Evolutionary conservation across 1,140 invertebrate genomes (phyloP).

Genomic region (Procambarus virginalis): DNA sequence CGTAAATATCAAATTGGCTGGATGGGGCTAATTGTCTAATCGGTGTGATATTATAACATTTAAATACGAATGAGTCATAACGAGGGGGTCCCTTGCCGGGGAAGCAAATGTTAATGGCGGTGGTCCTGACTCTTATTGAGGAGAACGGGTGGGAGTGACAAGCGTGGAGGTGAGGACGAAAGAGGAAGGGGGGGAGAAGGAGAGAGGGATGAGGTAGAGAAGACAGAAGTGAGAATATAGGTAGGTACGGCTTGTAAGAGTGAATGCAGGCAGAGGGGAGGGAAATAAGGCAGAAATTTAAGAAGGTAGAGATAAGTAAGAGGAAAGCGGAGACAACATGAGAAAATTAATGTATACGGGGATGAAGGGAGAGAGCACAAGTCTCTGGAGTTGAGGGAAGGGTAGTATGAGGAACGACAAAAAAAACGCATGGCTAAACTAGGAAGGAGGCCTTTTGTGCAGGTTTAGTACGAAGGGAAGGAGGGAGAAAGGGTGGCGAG

Average conservation of each 20-base stretch:
- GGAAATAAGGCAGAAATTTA: background rate
- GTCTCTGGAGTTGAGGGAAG: background rate
- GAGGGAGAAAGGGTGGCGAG: too few species aligned
- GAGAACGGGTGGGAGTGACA: background rate
- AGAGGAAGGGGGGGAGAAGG: too few species aligned
- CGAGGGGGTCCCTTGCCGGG: conserved; percentile 11
- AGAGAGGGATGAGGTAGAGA: background rate
- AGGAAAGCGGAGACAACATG: background rate
- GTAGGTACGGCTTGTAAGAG: background rate
- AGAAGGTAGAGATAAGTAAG: background rate
- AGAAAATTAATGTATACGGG: background rate
- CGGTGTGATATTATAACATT: conserved; percentile 54
- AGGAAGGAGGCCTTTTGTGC: too few species aligned
- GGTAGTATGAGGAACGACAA: background rate
- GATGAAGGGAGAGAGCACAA: too few species aligned
- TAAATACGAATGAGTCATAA: conserved; percentile 51
- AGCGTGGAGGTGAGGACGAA: background rate
- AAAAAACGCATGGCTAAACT: background rate
- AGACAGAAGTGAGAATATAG: background rate
- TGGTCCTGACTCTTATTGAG: background rate
- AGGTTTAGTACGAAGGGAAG: too few species aligned
- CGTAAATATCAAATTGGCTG: conserved; percentile 39
- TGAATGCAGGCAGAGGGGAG: background rate
- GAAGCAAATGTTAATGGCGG: conserved; percentile 41
- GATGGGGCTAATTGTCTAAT: conserved; percentile 40